Base-by-base conservation (phyloP, 2,888 invertebrate species). In the Lasioglossum marginatum region DNA sequence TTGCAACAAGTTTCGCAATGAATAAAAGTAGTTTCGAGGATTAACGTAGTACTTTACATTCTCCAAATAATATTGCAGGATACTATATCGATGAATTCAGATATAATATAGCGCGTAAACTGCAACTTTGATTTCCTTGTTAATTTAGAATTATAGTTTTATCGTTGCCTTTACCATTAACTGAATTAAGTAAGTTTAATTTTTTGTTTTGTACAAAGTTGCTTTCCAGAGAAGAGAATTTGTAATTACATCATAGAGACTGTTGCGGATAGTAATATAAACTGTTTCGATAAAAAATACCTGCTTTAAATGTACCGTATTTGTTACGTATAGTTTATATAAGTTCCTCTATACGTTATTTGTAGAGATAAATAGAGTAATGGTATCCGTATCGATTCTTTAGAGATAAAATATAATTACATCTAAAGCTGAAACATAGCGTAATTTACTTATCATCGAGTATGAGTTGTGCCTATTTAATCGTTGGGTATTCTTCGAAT, bases 391-490 rank as follows among this genome's bases (percentile, higher is more conserved):
- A 48, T 37, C 4, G 16, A 45, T 48, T 10, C 16, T 40, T 19
- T 34, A 31, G 43, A 77, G 19, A 63, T 19, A 40, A 77, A 84
- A 73, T 68, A n/a, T 73, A 81, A 76, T 77, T 34, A 70, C 74
- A 12, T n/a, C 23, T 34, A 43, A 19, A 71, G 63, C 27, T 77
- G 77, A 80, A 76, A 31, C 34, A 68, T 79, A 79, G 40, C 57
- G 23, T 48, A 57, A 40, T 63, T 79, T 60, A n/a, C 16, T 4
- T 79, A 77, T 48, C 57, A 12, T 37, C 10, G 52, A 73, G 60
- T n/a, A 81, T 60, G 86, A 87, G 87, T 87, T 87, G 87, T 87
- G 87, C 87, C 87, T 87, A 87, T 87, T 79, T 82, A 79, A 40
- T 73, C 68, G 48, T 37, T 43, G 72, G 76, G 27, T 31, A 77